Percentiles rank a stretch among this genome's conserved stretches.
Evolutionary conservation across 2,888 invertebrate species (phyloP).

Genomic region (Acronicta leporina): DNA sequence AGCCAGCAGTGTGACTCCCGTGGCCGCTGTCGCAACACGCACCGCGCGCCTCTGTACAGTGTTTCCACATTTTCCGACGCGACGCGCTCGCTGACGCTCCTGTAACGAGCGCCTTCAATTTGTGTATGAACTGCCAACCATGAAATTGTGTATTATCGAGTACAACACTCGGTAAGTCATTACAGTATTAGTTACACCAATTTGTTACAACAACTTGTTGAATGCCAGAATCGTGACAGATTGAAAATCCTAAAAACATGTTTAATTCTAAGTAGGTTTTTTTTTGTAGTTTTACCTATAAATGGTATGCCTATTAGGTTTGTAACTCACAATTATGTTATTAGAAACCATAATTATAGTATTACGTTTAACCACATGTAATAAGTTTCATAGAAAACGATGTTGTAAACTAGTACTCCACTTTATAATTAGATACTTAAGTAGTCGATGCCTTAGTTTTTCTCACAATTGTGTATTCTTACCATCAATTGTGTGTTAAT

Average conservation of each 20-base stretch:
- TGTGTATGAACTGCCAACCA: conserved; percentile 48
- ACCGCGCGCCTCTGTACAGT: conserved; percentile 20
- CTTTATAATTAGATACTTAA: conserved; percentile 14
- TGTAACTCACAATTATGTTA: neutral
- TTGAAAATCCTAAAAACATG: conserved; percentile 10
- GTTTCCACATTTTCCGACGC: conserved; percentile 37
- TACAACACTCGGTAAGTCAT: conserved; percentile 45
- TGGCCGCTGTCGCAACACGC: conserved; percentile 51
- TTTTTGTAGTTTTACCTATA: too few relatives aligned
- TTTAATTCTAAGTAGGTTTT: conserved; percentile 2
- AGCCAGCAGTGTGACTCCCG: conserved; percentile 54
- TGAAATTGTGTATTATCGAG: conserved; percentile 43
- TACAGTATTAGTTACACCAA: conserved; percentile 14
- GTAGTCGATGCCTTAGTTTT: conserved; percentile 2
- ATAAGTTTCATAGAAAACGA: conserved; percentile 3
- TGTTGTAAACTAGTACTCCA: conserved; percentile 6
- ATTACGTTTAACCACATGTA: neutral
- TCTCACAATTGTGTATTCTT: conserved; percentile 7
- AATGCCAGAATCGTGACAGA: conserved; percentile 12
- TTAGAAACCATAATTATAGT: neutral
- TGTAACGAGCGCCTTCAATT: conserved; percentile 25
- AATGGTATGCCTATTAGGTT: too few relatives aligned
- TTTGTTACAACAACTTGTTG: conserved; percentile 36
- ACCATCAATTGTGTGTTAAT: neutral
- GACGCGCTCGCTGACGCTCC: conserved; percentile 33